Evolutionary conservation across 2,113 vertebrate genomes (phyloP), one percentile per base, ranked within the genome.

Genomic region (Circaetus gallicus): DNA sequence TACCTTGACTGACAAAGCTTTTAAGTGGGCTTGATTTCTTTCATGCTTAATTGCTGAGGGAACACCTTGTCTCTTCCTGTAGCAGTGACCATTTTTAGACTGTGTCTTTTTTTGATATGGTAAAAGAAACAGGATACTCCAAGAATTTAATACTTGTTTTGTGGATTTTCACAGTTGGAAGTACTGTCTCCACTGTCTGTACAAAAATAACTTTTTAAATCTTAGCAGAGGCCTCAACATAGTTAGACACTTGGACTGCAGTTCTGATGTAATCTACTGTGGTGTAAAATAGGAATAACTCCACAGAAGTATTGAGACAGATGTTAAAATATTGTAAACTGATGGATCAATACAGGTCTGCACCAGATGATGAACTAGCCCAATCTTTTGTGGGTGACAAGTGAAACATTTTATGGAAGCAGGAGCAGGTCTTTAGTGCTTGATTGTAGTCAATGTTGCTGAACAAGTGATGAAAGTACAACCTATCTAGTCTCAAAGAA

Each of bases 141-240:
- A 92, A 69, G 29, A 89, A 94, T 95, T 90, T 50, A 40, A 70
- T 78, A 71, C 56, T 49, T 86, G 62, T 69, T 87, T 76, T 88
- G 59, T 74, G 89, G 85, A 92, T 92, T 82, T 78, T 93, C 79
- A 73, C 71, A 82, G 94, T 69, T 86, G 78, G 80, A 91, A 93
- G 43, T 96, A 28, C 36, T 72, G 29, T 47, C 40, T 85, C 65
- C n/a, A 31, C 16, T 72, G 21, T 90, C 62, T 82, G 53, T 78
- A 70, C 29, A 62, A 86, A 92, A 86, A 38, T 26, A 87, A 45
- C 24, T 29, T 93, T 52, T 20, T 85, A 58, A 47, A 28, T 55
- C 34, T 92, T 92, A 80, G 74, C 78, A 86, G 38, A 71, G 86
- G 17, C 47, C 38, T 84, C 61, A 21, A 4, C 78, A 14, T 38